These are phyloP conservation scores for Cyphomyrmex costatus DNA, from an alignment of 1,140 invertebrate species.

Conservation along the genomic window DNA sequence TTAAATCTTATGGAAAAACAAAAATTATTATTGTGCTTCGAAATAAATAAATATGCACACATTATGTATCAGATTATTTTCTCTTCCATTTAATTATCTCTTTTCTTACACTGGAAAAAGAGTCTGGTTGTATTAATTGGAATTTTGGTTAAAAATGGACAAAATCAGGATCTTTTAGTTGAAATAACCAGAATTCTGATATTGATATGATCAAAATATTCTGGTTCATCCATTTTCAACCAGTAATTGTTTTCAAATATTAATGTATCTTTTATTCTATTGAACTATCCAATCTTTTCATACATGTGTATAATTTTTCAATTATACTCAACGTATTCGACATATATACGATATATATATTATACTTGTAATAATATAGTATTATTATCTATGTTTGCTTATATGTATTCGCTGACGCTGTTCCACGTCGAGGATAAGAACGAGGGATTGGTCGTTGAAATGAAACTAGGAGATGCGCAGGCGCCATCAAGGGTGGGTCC, in stretches of 20 bases:
- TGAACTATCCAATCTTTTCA: background rate
- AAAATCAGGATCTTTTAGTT: too few species aligned
- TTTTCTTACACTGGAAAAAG: too few species aligned
- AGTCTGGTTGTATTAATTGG: too few species aligned
- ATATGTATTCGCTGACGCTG: conserved; percentile 39
- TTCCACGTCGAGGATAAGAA: conserved; percentile 21
- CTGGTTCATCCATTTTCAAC: too few species aligned
- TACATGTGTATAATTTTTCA: background rate
- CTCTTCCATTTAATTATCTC: background rate
- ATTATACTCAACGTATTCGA: background rate
- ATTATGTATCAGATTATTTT: background rate
- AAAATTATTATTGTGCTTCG: background rate
- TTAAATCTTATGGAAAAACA: background rate
- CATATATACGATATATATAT: background rate
- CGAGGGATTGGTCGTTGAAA: conserved; percentile 67
- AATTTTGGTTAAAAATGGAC: too few species aligned
- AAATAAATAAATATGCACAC: background rate
- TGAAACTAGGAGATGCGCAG: conserved; percentile 69
- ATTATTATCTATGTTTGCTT: conserved; percentile 36
- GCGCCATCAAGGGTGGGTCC: conserved; percentile 75
- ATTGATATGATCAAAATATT: too few species aligned
- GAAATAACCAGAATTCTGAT: too few species aligned
- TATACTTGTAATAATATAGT: background rate
- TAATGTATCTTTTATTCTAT: background rate
- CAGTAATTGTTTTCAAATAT: too few species aligned